These are phyloP conservation scores for Tineola bisselliella DNA, from an alignment of 2,888 invertebrate species.

Conservation along the genomic window DNA sequence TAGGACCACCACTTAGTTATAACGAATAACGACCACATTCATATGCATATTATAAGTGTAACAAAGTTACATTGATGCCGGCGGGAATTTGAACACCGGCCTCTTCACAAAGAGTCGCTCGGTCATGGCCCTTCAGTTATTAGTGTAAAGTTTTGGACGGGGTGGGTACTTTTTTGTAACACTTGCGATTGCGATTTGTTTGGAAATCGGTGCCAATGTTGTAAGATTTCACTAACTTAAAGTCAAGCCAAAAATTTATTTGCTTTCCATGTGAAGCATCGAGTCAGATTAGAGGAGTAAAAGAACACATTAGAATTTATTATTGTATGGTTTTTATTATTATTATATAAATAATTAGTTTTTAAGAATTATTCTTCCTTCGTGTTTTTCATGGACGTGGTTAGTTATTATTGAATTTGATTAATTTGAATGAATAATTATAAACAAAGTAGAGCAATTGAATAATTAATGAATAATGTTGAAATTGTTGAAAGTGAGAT, in stretches of 20 bases:
- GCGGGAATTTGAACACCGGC: no score
- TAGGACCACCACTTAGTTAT: no score
- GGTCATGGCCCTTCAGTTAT: no score
- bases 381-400: neutral
- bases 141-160: no score
- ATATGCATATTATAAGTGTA: no score
- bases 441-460: neutral
- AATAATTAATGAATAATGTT: neutral
- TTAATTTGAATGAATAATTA: neutral
- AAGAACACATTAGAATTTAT: neutral
- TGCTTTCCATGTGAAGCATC: neutral
- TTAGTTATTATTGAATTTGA: neutral
- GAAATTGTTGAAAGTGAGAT: neutral
- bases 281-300: neutral
- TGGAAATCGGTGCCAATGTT: neutral
- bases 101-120: no score
- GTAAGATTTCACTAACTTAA: neutral
- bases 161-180: no score
- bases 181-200: no score
- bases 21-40: no score
- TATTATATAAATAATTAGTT: neutral
- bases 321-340: neutral
- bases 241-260: neutral
- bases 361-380: neutral
- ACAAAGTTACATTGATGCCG: no score